phyloP scores from a whole-genome alignment of 2,113 vertebrate genomes.

The Myiagra hebetior region DNA sequence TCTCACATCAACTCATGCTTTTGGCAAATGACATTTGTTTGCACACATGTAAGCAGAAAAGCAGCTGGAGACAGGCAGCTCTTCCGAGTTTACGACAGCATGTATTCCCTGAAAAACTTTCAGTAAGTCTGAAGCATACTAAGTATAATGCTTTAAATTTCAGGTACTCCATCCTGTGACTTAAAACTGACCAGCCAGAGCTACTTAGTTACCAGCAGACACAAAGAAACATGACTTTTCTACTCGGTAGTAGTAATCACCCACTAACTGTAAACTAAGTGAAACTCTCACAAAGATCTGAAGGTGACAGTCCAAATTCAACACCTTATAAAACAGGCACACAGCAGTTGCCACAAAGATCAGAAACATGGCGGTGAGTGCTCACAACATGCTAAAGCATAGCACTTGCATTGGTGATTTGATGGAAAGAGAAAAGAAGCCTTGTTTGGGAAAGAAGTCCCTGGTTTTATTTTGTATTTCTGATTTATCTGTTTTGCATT shows the following conservation, averaged over 20 bases:
- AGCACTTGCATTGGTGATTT: background rate
- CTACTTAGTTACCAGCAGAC: background rate
- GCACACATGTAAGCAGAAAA: background rate
- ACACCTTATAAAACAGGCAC: background rate
- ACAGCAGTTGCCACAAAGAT: background rate
- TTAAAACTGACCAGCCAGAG: background rate
- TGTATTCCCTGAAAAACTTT: background rate
- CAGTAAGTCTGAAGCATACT: background rate
- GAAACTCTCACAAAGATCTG: background rate
- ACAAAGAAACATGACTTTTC: background rate
- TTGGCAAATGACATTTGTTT: background rate
- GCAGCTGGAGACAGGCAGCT: background rate
- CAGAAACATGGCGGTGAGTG: background rate
- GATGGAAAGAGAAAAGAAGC: background rate
- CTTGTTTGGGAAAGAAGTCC: background rate
- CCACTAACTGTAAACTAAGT: rapidly evolving
- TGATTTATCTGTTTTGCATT: background rate
- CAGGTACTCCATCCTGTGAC: background rate
- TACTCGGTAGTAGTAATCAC: background rate
- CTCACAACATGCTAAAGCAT: background rate
- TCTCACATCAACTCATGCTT: background rate
- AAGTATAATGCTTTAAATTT: background rate
- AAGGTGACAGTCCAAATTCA: background rate
- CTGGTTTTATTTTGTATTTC: background rate
- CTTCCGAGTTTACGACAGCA: background rate